Base-by-base conservation (phyloP, 2,113 vertebrate species). In the Lepus europaeus region DNA sequence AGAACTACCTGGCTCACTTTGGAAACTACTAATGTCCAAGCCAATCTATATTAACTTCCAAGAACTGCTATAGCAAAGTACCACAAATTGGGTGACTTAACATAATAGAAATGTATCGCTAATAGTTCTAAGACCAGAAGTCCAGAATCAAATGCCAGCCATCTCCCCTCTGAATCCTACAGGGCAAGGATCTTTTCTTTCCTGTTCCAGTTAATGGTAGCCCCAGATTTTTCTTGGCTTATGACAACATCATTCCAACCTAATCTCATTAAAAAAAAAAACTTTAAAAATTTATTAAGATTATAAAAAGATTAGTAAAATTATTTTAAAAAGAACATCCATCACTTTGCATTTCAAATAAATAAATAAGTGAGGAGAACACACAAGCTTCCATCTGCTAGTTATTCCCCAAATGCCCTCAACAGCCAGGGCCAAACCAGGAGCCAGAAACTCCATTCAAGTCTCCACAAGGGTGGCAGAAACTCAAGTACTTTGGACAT, bases 1-100 rank as follows among this genome's bases (percentile, higher is more conserved):
- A 83, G 31, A 93, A 87, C 73, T 22, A 96, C 51, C 33, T 93
- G 56, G 20, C 10, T 39, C 63, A 87, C 63, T 78, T 89, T 76
- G 39, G 81, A 87, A 77, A 81, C 27, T 68, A 53, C 69, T 0
- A 4, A 5, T 66, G n/a, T n/a, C 13, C 17, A 76, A 94, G 53
- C 5, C 17, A 10, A 59, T 64, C 1, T 87, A 1, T 59, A 45
- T 81, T 84, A 20, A 93, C 72, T 63, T 80, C 33, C 73, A 74
- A n/a, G 69, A 16, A 3, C 20, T 90, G 49, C n/a, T 81, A 4
- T 36, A 56, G 27, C 23, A 76, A 89, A 63, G 39, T 86, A 29
- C 14, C 36, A 89, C 23, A 94, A 70, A 49, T 76, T 76, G 22
- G 1, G 17, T 56, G 22, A 17, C 79, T 73, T 88, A 36, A 27